Conservation (phyloP, 2,888 invertebrate genomes). For the Lasiommata megera region DNA sequence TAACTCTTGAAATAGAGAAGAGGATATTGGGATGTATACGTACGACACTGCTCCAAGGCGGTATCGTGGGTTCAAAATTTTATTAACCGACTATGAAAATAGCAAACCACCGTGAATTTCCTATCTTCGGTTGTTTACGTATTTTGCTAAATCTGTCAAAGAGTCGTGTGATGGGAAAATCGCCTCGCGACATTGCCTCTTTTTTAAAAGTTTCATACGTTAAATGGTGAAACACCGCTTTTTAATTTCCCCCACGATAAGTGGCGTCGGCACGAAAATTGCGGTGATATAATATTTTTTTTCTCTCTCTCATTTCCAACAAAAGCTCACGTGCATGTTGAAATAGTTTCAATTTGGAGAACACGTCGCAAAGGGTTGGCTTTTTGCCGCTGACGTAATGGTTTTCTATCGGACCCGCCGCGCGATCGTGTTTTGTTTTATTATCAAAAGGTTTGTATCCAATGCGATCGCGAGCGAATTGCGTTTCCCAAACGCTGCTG, state of each 20-base stretch:
- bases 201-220: constrained; percentile 11
- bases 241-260: constrained; percentile 19
- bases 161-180: not conserved
- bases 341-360: constrained; percentile 31
- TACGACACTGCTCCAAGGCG: too few relatives aligned
- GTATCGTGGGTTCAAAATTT: too few relatives aligned
- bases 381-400: constrained; percentile 14
- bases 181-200: not conserved
- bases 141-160: not conserved
- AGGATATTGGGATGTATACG: too few relatives aligned
- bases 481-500: too few relatives aligned
- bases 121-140: too few relatives aligned
- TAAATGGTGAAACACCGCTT: constrained; percentile 12
- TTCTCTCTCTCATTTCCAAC: not conserved
- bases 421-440: constrained; percentile 10
- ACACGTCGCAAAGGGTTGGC: constrained; percentile 13
- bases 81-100: too few relatives aligned
- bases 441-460: not conserved
- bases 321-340: constrained; percentile 17
- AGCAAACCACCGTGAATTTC: too few relatives aligned
- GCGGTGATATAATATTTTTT: constrained; percentile 12
- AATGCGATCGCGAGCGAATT: not conserved
- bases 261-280: constrained; percentile 13
- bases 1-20: too few relatives aligned
- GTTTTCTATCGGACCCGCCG: constrained; percentile 5